Base-by-base conservation (phyloP, 1,140 invertebrate genomes). In the Aphis gossypii region DNA sequence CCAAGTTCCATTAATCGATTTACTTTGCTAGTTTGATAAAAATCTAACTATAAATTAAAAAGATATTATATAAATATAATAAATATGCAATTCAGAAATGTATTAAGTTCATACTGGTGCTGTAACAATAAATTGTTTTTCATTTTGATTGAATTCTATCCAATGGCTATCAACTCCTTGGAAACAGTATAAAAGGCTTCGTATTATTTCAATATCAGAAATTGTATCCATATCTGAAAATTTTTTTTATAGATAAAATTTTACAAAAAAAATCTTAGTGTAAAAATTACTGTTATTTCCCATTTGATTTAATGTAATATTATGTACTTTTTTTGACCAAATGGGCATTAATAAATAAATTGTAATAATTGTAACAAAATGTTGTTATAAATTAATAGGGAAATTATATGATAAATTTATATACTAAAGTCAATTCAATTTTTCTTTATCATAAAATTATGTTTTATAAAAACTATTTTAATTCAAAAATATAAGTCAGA, bases 1-100 rank as follows among this genome's bases (percentile, higher is more conserved):
- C 98, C 98, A 76, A 99, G 96, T 95, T 99, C 98, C 7, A 97
- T 97, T 20, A 99, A 95, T 88, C 97, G 96, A n/a, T 93, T 86
- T 0, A 82, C 46, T 93, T 93, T 93, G 9, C 46, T 44, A 44
- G n/a, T 56, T 56, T 93, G 92, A 8, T 86, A 86, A 86, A 56
- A 86, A 6, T 93, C 35, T 86, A 93, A 93, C 92, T 93, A 38
- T 41, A 56, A 90, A 68, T 30, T 18, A 21, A 68, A 60, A 44
- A 7, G 60, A 41, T 56, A n/a, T 30, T 41, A n/a, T 30, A 30
- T 44, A 48, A 51, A 38, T 51, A 54, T 38, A 0, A 54, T 51
- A 25, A 30, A 84, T 41, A 44, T 25, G 23, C 23, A 41, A 84
- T 30, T 68, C 25, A n/a, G 41, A 54, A 89, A 35, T 90, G 25